Base-by-base conservation (phyloP, 2,797 vertebrate species). In the Astyanax mexicanus region DNA sequence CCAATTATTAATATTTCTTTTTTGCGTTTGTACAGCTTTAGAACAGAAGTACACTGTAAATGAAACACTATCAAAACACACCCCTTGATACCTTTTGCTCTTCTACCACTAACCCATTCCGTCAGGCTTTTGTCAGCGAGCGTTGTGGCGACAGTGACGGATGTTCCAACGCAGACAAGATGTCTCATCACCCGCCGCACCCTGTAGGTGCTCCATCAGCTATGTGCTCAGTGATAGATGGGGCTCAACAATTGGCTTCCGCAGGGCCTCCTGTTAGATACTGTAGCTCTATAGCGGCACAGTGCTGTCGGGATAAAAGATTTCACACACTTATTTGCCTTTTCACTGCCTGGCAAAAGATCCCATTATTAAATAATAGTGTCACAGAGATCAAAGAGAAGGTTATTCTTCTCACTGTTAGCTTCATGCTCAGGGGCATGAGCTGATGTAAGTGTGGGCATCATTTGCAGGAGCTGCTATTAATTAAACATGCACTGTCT, bases 161-260 rank as follows among this genome's bases (percentile, higher is more conserved):
- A 89, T 89, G 86, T 88, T 88, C 89, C 88, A 87, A 87, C 83
- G 85, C 81, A 82, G 72, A 84, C 76, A 74, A 57, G 78, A 84
- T 87, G 88, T 78, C 87, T 91, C 89, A 90, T 90, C 87, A 86
- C 84, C 74, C 74, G 74, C 74, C 72, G 82, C 84, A 83, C 79
- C 80, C 83, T 87, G 86, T 87, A 88, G 88, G 88, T 45, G 62
- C 85, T 87, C 84, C 81, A 87, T 89, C 88, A 87, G 84, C 86
- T 84, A 44, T 72, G 74, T 78, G 78, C 1, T 17, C 75, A 0
- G 32, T 87, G 85, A 90, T 87, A 80, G 83, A 89, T 71, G 78
- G 57, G 23, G 37, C 61, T 23, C 38, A 47, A 45, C 17, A 13
- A 44, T 52, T 71, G 25, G 49, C 19, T 74, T 55, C 66, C 42